Percentiles rank a stretch among this genome's conserved stretches.
Conservation (phyloP, 2,888 invertebrate genomes). For the Ditula angustiorana region DNA sequence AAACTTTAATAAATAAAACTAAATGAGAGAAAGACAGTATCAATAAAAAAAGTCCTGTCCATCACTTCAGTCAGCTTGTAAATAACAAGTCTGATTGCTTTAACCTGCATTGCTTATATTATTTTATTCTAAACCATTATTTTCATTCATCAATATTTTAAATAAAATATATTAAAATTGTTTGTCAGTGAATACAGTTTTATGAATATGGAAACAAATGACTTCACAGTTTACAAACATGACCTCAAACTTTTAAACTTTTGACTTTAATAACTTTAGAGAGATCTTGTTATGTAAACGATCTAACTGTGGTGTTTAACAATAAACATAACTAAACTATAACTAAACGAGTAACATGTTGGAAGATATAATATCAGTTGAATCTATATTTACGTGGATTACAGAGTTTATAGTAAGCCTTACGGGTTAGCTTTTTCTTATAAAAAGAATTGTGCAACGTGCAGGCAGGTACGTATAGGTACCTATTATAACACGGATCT, state of each 20-base stretch:
- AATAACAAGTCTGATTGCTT: too few relatives aligned
- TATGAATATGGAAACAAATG: too few relatives aligned
- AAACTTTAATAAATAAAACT: too few relatives aligned
- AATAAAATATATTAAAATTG: too few relatives aligned
- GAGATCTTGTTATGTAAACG: constrained; percentile 31
- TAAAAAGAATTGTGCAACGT: constrained; percentile 34
- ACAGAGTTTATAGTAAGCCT: neutral
- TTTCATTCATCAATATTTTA: too few relatives aligned
- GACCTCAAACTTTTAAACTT: constrained; percentile 10
- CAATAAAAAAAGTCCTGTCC: too few relatives aligned
- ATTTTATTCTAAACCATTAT: too few relatives aligned
- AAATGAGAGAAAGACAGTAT: too few relatives aligned
- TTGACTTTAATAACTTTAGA: constrained; percentile 18
- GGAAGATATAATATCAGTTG: neutral
- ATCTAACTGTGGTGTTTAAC: constrained; percentile 27
- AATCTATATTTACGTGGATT: neutral
- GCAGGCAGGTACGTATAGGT: constrained; percentile 1
- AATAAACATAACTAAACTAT: neutral
- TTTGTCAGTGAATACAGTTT: too few relatives aligned
- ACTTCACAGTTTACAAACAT: neutral
- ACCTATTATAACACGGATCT: constrained; percentile 17
- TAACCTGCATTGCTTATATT: too few relatives aligned
- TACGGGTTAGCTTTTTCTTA: neutral
- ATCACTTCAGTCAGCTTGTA: too few relatives aligned
- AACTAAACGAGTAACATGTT: neutral